Conservation (phyloP, 2,888 invertebrate genomes). For the Capitulum mitella region DNA sequence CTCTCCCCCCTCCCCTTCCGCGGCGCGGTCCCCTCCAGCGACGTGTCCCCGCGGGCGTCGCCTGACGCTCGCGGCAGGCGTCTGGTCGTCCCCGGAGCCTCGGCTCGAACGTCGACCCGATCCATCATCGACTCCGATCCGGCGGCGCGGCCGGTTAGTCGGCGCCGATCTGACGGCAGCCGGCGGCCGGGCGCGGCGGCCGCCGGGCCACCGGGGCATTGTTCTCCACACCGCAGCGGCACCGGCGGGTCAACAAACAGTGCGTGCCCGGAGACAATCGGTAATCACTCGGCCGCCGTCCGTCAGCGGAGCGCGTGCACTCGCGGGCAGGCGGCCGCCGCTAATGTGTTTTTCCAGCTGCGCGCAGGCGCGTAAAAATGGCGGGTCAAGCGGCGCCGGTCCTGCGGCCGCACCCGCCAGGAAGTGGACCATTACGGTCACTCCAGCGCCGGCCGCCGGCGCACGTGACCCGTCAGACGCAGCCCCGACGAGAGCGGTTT, state of each 20-base stretch:
- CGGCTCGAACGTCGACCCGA: too few relatives aligned
- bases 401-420: neutral
- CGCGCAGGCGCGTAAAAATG: neutral
- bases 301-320: neutral
- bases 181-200: neutral
- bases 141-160: too few relatives aligned
- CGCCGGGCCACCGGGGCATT: neutral
- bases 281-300: neutral
- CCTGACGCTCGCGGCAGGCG: neutral
- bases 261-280: neutral
- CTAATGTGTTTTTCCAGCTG: neutral
- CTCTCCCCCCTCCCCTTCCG: too few relatives aligned
- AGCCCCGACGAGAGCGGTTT: too few relatives aligned
- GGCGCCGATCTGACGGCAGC: too few relatives aligned
- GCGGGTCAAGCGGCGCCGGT: neutral
- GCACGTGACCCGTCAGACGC: too few relatives aligned
- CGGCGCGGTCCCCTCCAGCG: too few relatives aligned
- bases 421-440: too few relatives aligned
- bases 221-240: too few relatives aligned
- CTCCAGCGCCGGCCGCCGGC: too few relatives aligned
- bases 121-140: too few relatives aligned
- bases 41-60: neutral
- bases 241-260: slow-evolving; percentile 9
- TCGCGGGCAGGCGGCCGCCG: neutral
- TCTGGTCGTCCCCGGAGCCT: neutral